phyloP scores from a whole-genome alignment of 2,888 invertebrate species.

The Odontocerum albicorne region DNA sequence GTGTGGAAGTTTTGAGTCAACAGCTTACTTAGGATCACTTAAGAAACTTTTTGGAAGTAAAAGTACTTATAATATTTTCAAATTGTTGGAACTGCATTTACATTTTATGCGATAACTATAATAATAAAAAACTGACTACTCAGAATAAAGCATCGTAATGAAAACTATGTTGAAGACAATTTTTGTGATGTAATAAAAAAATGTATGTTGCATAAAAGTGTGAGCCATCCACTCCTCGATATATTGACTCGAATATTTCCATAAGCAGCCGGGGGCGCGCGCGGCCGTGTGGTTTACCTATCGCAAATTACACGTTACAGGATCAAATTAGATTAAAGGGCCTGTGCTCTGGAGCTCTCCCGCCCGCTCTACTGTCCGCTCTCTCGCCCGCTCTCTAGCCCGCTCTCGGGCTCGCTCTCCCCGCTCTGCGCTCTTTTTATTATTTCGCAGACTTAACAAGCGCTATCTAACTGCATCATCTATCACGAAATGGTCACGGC shows the following conservation, averaged over 20 bases:
- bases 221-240: constrained; percentile 16
- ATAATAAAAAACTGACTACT: too few species aligned
- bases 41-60: too few species aligned
- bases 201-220: too few species aligned
- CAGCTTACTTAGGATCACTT: too few species aligned
- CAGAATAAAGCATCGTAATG: too few species aligned
- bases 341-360: constrained; percentile 4
- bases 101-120: too few species aligned
- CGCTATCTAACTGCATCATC: constrained; percentile 20
- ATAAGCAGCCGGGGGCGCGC: constrained; percentile 17
- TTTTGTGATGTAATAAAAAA: too few species aligned
- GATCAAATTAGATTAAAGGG: constrained; percentile 34
- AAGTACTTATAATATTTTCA: too few species aligned
- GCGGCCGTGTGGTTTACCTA: constrained; percentile 28
- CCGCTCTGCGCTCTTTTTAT: constrained; percentile 4
- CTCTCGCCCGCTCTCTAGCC: background rate
- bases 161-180: too few species aligned
- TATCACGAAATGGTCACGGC: constrained; percentile 22
- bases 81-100: too few species aligned
- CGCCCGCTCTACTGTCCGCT: background rate
- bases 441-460: constrained; percentile 28
- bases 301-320: constrained; percentile 35
- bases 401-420: background rate
- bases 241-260: constrained; percentile 31
- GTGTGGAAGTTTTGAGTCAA: too few species aligned